Base-by-base conservation (phyloP, 1,140 invertebrate genomes). In the Trachelipus rathkii region DNA sequence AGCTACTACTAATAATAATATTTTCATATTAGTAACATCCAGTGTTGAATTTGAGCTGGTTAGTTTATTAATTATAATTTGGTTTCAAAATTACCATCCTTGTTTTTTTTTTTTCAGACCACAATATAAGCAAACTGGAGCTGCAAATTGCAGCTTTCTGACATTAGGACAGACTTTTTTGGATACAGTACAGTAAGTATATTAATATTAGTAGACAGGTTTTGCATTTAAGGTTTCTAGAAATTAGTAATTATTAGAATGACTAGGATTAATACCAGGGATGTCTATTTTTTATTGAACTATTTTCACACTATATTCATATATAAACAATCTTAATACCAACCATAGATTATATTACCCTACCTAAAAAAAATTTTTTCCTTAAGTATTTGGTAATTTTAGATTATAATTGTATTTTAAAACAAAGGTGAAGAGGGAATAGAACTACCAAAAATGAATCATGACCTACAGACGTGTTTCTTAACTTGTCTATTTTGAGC, bases 131-230 rank as follows among this genome's bases (percentile, higher is more conserved):
- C 50, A 60, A 60, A 60, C 50, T 60, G 50, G 50, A 60, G 50
- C 50, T 60, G 50, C 50, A 15, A 60, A 13, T 60, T 13, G 50
- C 50, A 60, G 50, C 50, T 60, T 60, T 60, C 19, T 60, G 50
- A 60, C 50, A 60, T 60, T 60, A 60, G 50, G 50, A 60, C 50
- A 60, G 50, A 60, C 50, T 60, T 60, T 19, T 60, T 19, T 2
- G 50, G 50, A 13, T 60, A 60, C 50, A 60, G 50, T 60, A 60
- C 50, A 60, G 50, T 60, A 19, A 60, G 50, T 60, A 60, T 60
- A 15, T 10, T 50, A 50, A 10, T 10, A 50, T 50, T 10, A 10
- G 15, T 9, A 15, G 9, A 50, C 15, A 15, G 46, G 15, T n/a
- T n/a, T n/a, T n/a, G n/a, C n/a, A n/a, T n/a, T n/a, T 60, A 19